Evolutionary conservation across 2,113 vertebrate genomes (phyloP), one percentile per base, ranked within the genome.

Genomic region (Pyxicephalus adspersus): DNA sequence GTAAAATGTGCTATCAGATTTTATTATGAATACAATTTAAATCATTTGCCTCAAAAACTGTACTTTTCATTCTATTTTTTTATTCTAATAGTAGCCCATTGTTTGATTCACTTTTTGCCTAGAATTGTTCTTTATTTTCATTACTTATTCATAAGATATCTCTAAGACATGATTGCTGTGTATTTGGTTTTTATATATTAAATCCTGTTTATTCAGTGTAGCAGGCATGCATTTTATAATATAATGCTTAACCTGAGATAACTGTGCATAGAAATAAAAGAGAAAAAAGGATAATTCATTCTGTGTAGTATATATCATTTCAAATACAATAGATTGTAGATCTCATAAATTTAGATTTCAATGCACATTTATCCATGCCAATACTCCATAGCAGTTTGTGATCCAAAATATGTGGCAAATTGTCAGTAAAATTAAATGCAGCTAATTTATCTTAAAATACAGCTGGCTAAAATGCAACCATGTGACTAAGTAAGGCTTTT

Each of bases 401-500:
- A 58, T 34, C 13, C 34, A 38, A 3, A 71, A 54, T n/a, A 38
- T 52, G 15, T 70, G 67, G 38, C 67, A 52, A 70, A 70, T 70
- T 38, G 71, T 23, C 17, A 58, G 57, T 74, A 74, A 58, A 74
- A 74, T 74, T 60, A 74, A 74, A 74, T 74, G 71, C 54, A 34
- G 15, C n/a, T 38, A 74, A 74, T 74, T 58, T 74, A 74, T 74
- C 54, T 74, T 60, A 26, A 29, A 57, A 74, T 60, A 74, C 54
- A 73, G 52, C 26, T 73, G 50, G 26, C 70, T 73, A 57, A 73
- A 74, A 20, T 74, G 29, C 54, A 74, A 23, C 11, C 57, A 74
- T 74, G 52, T 73, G 71, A 74, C 54, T 58, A 74, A 74, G 26
- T 58, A 60, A 58, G 54, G 71, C 71, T 74, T 73, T 74, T 74